A percentile compares a stretch with the other conserved stretches of the same genome.
Evolutionary conservation across 1,140 invertebrate species (phyloP).

Genomic region (Leptonema lineaticorne): DNA sequence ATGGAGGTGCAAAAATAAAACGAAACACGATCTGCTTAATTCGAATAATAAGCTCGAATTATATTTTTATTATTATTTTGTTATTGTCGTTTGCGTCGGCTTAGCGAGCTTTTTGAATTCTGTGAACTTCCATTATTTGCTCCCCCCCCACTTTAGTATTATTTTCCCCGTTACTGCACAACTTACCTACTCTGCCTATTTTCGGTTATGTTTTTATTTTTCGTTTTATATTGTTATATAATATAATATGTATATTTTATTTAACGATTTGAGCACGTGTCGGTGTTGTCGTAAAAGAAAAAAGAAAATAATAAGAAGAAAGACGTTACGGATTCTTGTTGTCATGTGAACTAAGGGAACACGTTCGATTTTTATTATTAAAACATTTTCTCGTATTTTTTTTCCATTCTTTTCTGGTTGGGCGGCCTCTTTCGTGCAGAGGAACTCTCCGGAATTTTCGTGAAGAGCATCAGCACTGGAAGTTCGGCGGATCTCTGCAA

Average conservation of each 20-base stretch:
- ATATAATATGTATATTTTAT: no score
- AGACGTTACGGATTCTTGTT: not conserved
- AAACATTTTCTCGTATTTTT: not conserved
- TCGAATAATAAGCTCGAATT: slow-evolving; percentile 6
- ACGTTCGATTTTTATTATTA: not conserved
- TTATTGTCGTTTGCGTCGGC: not conserved
- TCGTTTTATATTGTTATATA: no score
- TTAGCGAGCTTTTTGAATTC: slow-evolving; percentile 20
- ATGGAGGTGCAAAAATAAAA: no score
- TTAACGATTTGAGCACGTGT: no score
- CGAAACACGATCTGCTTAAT: slow-evolving; percentile 10
- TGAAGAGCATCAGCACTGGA: slow-evolving; percentile 91
- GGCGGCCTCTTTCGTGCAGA: slow-evolving; percentile 57
- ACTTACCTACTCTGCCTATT: no score
- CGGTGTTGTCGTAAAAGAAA: not conserved
- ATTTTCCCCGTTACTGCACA: no score
- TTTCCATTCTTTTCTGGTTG: not conserved
- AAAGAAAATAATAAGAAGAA: no score
- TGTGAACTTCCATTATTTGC: not conserved
- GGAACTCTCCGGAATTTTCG: slow-evolving; percentile 94
- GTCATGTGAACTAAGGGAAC: not conserved
- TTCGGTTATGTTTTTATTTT: no score
- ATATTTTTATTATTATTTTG: not conserved
- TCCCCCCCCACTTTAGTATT: no score
- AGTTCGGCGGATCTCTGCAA: slow-evolving; percentile 89